These are phyloP conservation scores for Rhagologus leucostigma DNA, from an alignment of 2,113 vertebrate species.

Conservation along the genomic window DNA sequence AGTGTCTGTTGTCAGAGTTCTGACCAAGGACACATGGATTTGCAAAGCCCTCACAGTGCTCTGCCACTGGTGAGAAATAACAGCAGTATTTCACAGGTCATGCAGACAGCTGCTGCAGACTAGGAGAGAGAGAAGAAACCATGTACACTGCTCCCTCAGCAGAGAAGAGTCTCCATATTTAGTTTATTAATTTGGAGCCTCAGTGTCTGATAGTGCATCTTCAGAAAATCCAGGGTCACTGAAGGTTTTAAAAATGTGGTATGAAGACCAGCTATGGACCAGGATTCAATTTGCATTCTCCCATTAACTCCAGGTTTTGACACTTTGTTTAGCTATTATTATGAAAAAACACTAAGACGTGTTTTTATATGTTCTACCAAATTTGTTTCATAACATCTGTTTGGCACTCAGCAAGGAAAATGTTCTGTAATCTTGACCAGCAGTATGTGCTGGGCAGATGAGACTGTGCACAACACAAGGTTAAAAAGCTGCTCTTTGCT, in stretches of 20 bases:
- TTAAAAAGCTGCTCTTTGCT: neutral
- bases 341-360: neutral
- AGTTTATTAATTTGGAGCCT: neutral
- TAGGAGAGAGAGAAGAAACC: neutral
- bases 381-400: slow-evolving; percentile 17
- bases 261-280: neutral
- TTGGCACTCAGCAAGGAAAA: slow-evolving; percentile 34
- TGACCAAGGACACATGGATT: neutral
- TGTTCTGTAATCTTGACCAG: slow-evolving; percentile 26
- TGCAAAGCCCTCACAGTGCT: fast-evolving
- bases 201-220: fast-evolving
- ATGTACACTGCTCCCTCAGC: neutral
- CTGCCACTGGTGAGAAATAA: neutral
- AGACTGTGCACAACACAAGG: neutral
- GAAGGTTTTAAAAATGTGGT: neutral
- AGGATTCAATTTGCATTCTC: neutral
- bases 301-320: neutral
- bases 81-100: neutral
- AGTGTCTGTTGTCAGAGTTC: neutral
- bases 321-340: neutral
- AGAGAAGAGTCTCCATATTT: neutral
- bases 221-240: neutral
- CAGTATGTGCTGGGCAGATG: neutral
- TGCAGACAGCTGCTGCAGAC: neutral
- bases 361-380: neutral